Conservation (phyloP, 1,140 invertebrate genomes). For the Xylocopa sonorina region DNA sequence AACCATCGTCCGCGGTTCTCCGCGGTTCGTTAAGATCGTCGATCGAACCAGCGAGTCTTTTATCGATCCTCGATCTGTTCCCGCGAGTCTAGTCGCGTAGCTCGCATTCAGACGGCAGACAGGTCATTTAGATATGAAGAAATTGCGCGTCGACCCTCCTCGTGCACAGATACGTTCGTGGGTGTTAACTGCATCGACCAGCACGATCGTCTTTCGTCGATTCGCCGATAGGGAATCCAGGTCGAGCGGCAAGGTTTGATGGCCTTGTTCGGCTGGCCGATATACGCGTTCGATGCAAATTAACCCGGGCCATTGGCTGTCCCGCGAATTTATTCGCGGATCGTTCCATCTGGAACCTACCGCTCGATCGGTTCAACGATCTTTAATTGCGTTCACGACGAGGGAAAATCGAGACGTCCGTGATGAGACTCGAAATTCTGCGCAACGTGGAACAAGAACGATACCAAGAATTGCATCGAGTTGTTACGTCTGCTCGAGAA, state of each 20-base stretch:
- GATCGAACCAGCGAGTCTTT: constrained; percentile 9
- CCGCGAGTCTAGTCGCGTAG: constrained; percentile 11
- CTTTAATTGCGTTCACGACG: neutral
- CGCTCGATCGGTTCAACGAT: neutral
- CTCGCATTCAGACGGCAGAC: constrained; percentile 47
- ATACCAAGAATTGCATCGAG: no score
- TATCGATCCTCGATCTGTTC: constrained; percentile 49
- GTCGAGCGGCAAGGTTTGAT: constrained; percentile 14
- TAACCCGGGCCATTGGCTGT: constrained; percentile 5
- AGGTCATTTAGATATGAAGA: constrained; percentile 59
- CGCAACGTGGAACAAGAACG: no score
- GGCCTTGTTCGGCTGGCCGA: constrained; percentile 1
- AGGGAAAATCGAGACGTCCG: neutral
- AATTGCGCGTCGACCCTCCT: constrained; percentile 35
- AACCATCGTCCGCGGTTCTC: neutral
- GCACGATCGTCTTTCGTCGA: constrained; percentile 42
- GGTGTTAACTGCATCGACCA: constrained; percentile 26
- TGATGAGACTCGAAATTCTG: no score
- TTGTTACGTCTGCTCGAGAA: no score
- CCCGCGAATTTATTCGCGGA: constrained; percentile 11
- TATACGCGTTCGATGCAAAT: constrained; percentile 35
- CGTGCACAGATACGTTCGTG: neutral
- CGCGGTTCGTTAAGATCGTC: neutral
- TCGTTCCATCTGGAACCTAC: neutral
- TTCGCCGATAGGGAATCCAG: constrained; percentile 41